These are phyloP conservation scores for Craniophora ligustri DNA, from an alignment of 2,888 invertebrate genomes.

Conservation along the genomic window DNA sequence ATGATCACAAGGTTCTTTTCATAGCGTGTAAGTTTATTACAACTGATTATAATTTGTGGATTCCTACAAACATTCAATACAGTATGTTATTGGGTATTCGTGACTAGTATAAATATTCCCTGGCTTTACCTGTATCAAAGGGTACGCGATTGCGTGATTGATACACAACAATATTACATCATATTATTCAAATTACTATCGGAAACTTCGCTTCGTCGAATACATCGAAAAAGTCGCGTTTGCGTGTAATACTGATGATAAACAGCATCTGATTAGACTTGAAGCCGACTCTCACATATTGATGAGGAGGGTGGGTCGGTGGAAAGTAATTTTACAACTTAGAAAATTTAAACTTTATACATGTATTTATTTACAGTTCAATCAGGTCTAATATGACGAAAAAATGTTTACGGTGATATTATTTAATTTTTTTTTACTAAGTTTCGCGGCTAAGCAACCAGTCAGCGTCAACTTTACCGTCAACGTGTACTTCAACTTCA, in stretches of 20 bases:
- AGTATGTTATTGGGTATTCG: slow-evolving; percentile 47
- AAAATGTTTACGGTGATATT: no score
- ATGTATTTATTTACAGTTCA: no score
- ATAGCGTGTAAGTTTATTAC: slow-evolving; percentile 31
- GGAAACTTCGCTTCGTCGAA: slow-evolving; percentile 17
- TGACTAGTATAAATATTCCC: slow-evolving; percentile 30
- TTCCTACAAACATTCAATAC: slow-evolving; percentile 27
- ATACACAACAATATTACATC: slow-evolving; percentile 41
- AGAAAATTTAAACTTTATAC: no score
- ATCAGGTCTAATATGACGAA: no score
- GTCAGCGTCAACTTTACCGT: no score
- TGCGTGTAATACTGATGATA: slow-evolving; percentile 11
- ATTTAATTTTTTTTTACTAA: no score
- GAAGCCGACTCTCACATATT: slow-evolving; percentile 1
- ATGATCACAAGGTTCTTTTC: not conserved
- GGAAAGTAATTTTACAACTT: no score
- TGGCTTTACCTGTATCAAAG: slow-evolving; percentile 17
- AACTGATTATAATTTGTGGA: slow-evolving; percentile 22
- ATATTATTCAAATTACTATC: slow-evolving; percentile 53
- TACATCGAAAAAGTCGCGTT: slow-evolving; percentile 15
- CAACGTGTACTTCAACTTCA: no score
- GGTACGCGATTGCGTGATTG: slow-evolving; percentile 35
- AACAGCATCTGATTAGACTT: slow-evolving; percentile 1
- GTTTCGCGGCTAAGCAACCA: no score
- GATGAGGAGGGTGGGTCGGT: no score